Base-by-base conservation (phyloP, 64 coral and sea anemone genomes). In the Pocillopora verrucosa region DNA sequence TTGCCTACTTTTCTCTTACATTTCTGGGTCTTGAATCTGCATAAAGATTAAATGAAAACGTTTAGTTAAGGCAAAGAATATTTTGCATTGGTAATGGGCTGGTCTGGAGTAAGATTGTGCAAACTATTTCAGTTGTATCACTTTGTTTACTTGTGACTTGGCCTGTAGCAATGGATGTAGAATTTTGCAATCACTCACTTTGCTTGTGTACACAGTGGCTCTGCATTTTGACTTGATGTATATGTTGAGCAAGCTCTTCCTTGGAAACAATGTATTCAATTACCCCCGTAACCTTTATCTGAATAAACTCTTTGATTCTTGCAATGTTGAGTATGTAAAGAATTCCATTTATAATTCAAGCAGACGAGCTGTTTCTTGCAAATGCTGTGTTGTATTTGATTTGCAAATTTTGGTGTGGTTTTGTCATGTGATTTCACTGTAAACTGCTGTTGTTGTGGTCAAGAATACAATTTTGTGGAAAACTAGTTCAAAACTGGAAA, bases 31-130 rank as follows among this genome's bases (percentile, higher is more conserved):
- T 2, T 79, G 56, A 79, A 79, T 79, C 77, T 79, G 56, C 77
- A 79, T 79, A 85, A 85, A 85, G 63, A 5, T 85, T 56, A 65
- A 85, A 85, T 85, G 63, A 35, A 20, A 72, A 85, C 45, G 38
- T 85, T 70, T 56, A 72, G 56, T 68, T 24, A 70, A 24, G 22
- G 4, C 64, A 36, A 72, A 57, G 22, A 51, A 85, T 85, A 72
- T 85, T 85, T 70, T 51, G 34, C 17, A 57, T 14, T 70, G 67
- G n/a, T 25, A 5, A 70, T 70, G 25, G 11, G 67, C 20, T 25
- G 67, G 67, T 70, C 67, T 70, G 67, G 6, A 70, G 67, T 24
- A 9, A n/a, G 67, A 24, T n/a, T 70, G 67, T 70, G 20, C 67
- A 70, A 70, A 24, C 67, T 24, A 70, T 70, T 24, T 24, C 22